Percentiles rank a stretch among this genome's conserved stretches.
Conservation (phyloP, 2,797 vertebrate genomes). For the Nannoperca obscura region DNA sequence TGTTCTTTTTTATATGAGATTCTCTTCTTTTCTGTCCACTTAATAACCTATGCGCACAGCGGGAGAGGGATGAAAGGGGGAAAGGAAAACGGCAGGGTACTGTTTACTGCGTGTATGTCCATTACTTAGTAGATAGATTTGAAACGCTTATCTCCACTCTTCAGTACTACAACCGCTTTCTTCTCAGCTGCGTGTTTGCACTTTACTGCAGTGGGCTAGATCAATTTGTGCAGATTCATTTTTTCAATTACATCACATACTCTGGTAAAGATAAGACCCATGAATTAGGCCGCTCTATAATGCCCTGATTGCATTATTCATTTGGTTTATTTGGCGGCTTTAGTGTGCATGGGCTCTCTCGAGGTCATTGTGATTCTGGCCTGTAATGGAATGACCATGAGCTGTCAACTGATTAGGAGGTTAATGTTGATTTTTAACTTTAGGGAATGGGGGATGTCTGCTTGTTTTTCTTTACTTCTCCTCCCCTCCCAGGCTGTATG, state of each 20-base stretch:
- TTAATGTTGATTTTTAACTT: constrained; percentile 91
- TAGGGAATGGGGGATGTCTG: constrained; percentile 63
- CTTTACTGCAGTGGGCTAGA: constrained; percentile 84
- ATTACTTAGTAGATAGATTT: constrained; percentile 60
- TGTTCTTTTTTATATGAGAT: constrained; percentile 12
- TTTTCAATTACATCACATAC: constrained; percentile 87
- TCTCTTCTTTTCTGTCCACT: constrained; percentile 6
- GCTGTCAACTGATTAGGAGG: constrained; percentile 78
- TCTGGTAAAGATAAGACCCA: constrained; percentile 87
- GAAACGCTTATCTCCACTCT: constrained; percentile 81
- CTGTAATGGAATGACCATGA: constrained; percentile 50
- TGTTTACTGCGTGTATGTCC: constrained; percentile 54
- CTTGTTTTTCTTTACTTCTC: constrained; percentile 75
- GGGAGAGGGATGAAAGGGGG: not conserved
- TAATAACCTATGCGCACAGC: constrained; percentile 4
- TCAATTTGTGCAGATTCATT: constrained; percentile 89
- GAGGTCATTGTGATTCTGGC: constrained; percentile 34
- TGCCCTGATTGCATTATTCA: constrained; percentile 73
- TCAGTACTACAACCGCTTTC: constrained; percentile 49
- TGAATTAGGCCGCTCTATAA: constrained; percentile 85
- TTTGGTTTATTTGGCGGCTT: constrained; percentile 62
- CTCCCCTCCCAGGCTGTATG: constrained; percentile 58
- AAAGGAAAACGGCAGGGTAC: not conserved
- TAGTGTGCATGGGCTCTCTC: constrained; percentile 7
- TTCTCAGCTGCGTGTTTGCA: constrained; percentile 65